Evolutionary conservation across 2,888 invertebrate genomes (phyloP).

Genomic region (Drosophila antonietae): DNA sequence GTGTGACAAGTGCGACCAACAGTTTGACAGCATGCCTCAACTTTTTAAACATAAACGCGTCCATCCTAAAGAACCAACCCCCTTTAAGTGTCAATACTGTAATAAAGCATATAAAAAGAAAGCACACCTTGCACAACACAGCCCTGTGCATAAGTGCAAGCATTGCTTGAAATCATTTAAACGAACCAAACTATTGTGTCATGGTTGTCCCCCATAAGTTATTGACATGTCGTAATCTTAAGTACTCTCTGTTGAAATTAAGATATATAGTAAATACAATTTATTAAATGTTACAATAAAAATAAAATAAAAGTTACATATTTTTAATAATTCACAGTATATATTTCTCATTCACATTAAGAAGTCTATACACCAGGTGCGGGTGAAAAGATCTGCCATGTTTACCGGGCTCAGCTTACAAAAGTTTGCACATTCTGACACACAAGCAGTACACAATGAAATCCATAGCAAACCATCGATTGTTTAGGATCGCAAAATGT

Average conservation of each 20-base stretch:
- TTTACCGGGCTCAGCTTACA: background rate
- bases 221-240: background rate
- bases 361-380: too few species aligned
- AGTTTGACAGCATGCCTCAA: background rate
- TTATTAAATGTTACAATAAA: background rate
- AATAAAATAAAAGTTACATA: background rate
- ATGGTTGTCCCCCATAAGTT: background rate
- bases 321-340: background rate
- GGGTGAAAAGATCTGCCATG: background rate
- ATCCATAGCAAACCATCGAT: background rate
- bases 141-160: background rate
- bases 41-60: background rate
- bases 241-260: background rate
- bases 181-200: background rate
- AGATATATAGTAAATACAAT: background rate
- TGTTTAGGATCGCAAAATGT: background rate
- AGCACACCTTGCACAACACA: background rate
- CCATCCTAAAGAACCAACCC: background rate
- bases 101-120: background rate
- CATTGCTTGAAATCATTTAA: background rate
- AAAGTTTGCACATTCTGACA: too few species aligned
- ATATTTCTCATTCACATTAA: background rate
- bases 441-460: too few species aligned
- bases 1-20: background rate
- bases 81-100: constrained; percentile 1